A percentile compares a stretch with the other conserved stretches of the same genome.
phyloP scores from a whole-genome alignment of 2,113 vertebrate species.

The Anarhynchus alexandrinus region DNA sequence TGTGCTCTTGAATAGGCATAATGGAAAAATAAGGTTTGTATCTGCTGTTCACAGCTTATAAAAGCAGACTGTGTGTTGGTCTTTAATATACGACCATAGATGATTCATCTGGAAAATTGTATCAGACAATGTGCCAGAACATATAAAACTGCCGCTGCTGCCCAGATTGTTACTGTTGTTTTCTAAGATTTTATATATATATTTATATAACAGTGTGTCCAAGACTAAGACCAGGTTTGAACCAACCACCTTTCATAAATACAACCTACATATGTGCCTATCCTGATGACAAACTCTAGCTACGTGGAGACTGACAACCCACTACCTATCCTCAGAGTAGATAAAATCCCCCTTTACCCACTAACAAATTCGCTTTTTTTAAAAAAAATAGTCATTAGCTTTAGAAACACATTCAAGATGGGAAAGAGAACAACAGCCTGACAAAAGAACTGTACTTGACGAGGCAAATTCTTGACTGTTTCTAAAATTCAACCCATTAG shows the following conservation, averaged over 20 bases:
- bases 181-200: background rate
- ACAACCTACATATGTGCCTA: background rate
- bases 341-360: background rate
- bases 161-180: background rate
- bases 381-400: background rate
- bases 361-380: background rate
- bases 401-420: background rate
- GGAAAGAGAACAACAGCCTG: background rate
- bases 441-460: background rate
- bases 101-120: background rate
- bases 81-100: background rate
- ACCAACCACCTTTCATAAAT: background rate
- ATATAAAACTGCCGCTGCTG: background rate
- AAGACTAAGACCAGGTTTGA: background rate
- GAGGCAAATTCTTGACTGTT: background rate
- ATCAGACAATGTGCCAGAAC: background rate
- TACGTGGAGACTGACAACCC: background rate
- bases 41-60: background rate
- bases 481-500: background rate
- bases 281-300: background rate
- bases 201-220: background rate
- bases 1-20: background rate
- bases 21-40: background rate
- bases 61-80: background rate
- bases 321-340: background rate